These are phyloP conservation scores for Setophaga coronata DNA, from an alignment of 2,113 vertebrate species.

Conservation along the genomic window DNA sequence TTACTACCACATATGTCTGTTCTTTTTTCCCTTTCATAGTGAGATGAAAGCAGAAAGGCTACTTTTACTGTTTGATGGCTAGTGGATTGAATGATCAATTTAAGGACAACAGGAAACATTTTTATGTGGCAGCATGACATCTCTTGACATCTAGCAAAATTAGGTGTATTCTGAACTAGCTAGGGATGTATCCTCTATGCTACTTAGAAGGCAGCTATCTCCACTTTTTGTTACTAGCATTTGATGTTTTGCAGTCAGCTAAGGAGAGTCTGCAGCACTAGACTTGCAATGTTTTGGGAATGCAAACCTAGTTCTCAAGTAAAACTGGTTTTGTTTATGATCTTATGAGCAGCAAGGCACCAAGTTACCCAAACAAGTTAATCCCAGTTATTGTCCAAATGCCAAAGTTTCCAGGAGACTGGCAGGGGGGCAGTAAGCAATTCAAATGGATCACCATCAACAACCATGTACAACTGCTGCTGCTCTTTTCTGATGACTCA, in stretches of 20 bases:
- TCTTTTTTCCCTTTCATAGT: not conserved
- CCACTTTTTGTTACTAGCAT: fast-evolving
- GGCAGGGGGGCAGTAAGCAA: not conserved
- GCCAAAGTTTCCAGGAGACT: not conserved
- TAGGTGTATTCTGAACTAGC: not conserved
- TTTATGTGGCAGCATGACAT: not conserved
- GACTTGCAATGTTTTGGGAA: not conserved
- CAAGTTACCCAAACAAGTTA: not conserved
- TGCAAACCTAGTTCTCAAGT: not conserved
- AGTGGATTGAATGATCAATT: not conserved
- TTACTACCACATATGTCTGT: not conserved
- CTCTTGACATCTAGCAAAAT: not conserved
- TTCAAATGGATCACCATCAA: not conserved
- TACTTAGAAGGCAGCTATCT: not conserved
- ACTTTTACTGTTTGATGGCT: not conserved
- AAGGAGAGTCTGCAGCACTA: not conserved
- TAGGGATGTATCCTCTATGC: not conserved
- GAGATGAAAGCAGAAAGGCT: not conserved
- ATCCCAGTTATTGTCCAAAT: not conserved
- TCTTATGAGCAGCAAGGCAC: not conserved
- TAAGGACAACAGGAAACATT: not conserved
- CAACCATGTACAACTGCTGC: not conserved
- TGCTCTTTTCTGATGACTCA: conserved; percentile 39
- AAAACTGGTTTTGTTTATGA: not conserved
- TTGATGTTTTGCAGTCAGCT: not conserved